Conservation (phyloP, 2,797 vertebrate genomes). For the Nyctibius grandis region DNA sequence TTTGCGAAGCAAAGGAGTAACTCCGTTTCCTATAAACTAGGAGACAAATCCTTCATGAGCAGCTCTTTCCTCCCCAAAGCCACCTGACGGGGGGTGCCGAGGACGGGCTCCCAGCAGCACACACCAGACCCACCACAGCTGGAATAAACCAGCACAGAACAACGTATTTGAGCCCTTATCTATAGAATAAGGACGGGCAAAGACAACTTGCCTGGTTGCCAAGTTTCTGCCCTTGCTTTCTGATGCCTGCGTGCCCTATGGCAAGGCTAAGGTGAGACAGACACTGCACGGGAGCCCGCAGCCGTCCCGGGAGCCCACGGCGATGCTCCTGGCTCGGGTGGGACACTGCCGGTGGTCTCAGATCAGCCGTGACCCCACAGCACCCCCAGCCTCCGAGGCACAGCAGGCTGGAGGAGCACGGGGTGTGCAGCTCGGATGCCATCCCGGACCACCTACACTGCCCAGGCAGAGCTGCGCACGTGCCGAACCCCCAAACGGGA, state of each 20-base stretch:
- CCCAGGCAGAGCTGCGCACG: not conserved
- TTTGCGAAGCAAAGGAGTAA: not conserved
- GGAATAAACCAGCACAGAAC: not conserved
- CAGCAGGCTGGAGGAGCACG: not conserved
- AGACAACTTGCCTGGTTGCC: not conserved
- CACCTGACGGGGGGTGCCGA: not conserved
- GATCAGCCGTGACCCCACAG: not conserved
- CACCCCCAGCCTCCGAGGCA: not conserved
- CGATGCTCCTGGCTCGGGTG: not conserved
- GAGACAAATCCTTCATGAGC: not conserved
- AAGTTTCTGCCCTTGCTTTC: not conserved
- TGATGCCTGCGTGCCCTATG: not conserved
- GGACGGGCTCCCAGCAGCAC: not conserved
- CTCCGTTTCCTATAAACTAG: not conserved
- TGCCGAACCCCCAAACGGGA: not conserved
- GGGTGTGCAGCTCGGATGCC: not conserved
- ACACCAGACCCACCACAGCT: not conserved
- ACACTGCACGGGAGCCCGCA: not conserved
- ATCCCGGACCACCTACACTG: fast-evolving
- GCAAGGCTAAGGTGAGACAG: conserved; percentile 11
- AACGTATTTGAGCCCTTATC: not conserved
- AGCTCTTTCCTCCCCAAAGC: not conserved
- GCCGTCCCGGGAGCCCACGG: not conserved
- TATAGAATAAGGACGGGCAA: not conserved
- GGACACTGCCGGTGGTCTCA: not conserved